phyloP scores from a whole-genome alignment of 2,113 vertebrate species.

The Megaceryle maxima region DNA sequence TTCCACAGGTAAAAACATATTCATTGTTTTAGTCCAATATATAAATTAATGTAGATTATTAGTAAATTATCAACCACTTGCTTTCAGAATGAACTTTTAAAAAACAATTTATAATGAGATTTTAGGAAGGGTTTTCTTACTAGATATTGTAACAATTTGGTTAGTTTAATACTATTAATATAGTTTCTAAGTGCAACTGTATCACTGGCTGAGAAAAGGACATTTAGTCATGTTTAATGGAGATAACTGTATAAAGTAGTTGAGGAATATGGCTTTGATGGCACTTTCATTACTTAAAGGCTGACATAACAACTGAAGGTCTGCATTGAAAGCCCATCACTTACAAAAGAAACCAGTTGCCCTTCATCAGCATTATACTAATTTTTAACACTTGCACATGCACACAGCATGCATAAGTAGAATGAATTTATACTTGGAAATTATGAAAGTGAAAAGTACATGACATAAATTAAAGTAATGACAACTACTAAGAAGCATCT shows the following conservation, averaged over 20 bases:
- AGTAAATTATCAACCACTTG: neutral
- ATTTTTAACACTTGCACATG: conserved; percentile 20
- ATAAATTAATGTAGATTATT: neutral
- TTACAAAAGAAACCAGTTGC: conserved; percentile 42
- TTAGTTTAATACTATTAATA: neutral
- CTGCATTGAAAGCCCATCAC: neutral
- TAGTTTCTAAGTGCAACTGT: neutral
- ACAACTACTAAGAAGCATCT: neutral
- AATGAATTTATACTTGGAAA: neutral
- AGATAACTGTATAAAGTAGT: conserved; percentile 23
- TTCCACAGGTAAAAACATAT: neutral
- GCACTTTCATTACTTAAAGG: conserved; percentile 64
- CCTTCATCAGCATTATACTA: conserved; percentile 21
- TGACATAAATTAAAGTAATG: conserved; percentile 17
- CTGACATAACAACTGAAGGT: conserved; percentile 70
- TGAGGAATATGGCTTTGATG: conserved; percentile 55
- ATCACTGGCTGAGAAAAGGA: neutral
- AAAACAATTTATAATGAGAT: neutral
- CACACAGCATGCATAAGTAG: neutral
- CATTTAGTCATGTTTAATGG: conserved; percentile 18
- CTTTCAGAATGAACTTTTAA: neutral
- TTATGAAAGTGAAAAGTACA: neutral
- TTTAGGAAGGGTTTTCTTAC: neutral
- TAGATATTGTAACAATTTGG: neutral
- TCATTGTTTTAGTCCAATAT: neutral